phyloP scores from a whole-genome alignment of 2,113 vertebrate species.

The Tor tambroides region DNA sequence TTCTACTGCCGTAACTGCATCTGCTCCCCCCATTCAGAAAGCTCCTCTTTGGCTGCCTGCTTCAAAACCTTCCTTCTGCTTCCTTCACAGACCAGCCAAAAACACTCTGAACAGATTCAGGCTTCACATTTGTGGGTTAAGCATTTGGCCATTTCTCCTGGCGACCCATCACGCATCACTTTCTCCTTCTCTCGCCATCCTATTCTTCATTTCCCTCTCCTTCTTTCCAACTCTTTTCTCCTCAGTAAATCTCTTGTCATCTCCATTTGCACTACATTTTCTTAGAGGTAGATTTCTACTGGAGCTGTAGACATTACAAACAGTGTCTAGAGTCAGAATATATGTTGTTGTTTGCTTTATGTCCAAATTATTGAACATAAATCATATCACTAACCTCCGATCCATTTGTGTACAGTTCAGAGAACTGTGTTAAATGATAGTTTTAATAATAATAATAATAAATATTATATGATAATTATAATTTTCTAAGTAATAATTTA shows the following conservation, averaged over 20 bases:
- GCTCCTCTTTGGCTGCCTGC: constrained; percentile 62
- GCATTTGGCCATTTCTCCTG: constrained; percentile 21
- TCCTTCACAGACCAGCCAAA: constrained; percentile 34
- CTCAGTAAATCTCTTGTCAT: background rate
- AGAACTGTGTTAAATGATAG: background rate
- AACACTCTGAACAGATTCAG: background rate
- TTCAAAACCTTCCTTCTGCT: constrained; percentile 64
- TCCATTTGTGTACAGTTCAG: background rate
- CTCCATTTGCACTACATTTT: background rate
- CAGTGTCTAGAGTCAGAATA: background rate
- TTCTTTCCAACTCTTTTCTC: background rate
- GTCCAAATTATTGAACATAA: background rate
- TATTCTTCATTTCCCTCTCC: background rate
- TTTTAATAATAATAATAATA: too few species aligned
- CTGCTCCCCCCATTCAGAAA: constrained; percentile 68
- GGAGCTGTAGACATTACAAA: background rate
- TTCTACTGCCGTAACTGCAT: constrained; percentile 66
- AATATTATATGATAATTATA: too few species aligned
- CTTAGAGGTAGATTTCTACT: background rate
- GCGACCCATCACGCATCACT: constrained; percentile 11
- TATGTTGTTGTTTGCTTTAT: background rate
- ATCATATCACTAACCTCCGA: background rate
- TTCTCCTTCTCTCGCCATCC: background rate
- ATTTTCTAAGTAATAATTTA: background rate
- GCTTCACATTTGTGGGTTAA: constrained; percentile 30